A percentile compares a stretch with the other conserved stretches of the same genome.
These are phyloP conservation scores for Molothrus aeneus DNA, from an alignment of 2,797 vertebrate genomes.

Conservation along the genomic window DNA sequence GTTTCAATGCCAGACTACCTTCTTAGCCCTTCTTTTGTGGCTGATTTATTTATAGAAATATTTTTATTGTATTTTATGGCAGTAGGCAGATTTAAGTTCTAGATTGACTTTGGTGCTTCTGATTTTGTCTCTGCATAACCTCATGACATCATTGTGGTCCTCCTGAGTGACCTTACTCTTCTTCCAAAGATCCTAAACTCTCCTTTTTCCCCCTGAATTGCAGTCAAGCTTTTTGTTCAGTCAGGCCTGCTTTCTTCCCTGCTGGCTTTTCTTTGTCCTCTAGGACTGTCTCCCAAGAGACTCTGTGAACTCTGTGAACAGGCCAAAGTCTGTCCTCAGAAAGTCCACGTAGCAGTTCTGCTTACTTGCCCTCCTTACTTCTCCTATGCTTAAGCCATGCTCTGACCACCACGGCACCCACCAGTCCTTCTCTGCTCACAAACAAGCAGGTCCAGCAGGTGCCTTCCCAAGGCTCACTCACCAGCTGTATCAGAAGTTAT, in stretches of 20 bases:
- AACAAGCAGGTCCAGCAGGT: neutral
- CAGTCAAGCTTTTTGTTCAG: neutral
- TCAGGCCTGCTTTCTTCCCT: neutral
- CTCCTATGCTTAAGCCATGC: neutral
- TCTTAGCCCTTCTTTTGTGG: neutral
- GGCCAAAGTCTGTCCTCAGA: neutral
- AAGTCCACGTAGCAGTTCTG: rapidly evolving
- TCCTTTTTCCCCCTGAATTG: neutral
- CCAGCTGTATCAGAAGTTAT: neutral
- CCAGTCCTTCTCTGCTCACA: neutral
- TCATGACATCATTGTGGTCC: neutral
- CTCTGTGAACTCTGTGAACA: neutral
- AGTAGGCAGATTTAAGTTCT: neutral
- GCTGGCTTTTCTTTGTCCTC: neutral
- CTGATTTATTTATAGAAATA: neutral
- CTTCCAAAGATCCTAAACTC: neutral
- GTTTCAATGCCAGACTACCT: neutral
- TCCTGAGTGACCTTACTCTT: neutral
- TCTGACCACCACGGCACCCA: neutral
- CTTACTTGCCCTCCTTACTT: neutral
- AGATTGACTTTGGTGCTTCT: neutral
- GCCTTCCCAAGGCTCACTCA: neutral
- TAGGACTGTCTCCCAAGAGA: neutral
- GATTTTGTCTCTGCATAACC: neutral
- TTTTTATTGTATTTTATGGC: neutral